Evolutionary conservation across 2,888 invertebrate species (phyloP).

Genomic region (Euproctis similis): DNA sequence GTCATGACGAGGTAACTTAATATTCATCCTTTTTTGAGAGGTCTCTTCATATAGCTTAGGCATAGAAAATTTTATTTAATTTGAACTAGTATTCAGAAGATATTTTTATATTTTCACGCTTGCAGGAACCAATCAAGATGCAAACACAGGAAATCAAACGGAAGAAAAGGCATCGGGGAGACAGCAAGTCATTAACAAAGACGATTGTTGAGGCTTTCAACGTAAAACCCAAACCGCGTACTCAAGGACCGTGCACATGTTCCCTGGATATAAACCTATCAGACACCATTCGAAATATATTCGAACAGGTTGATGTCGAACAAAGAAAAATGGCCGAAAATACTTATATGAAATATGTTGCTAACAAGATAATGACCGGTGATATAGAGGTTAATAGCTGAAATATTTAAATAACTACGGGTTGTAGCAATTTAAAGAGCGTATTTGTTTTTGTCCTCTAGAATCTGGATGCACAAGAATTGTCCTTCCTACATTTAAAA

Average conservation of each 20-base stretch:
- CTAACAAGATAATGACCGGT: slow-evolving; percentile 49
- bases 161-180: slow-evolving; percentile 29
- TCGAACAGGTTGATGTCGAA: slow-evolving; percentile 60
- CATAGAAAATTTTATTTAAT: too few relatives aligned
- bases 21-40: too few relatives aligned
- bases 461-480: slow-evolving; percentile 65
- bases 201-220: slow-evolving; percentile 57
- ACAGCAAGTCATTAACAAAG: slow-evolving; percentile 45
- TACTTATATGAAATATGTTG: slow-evolving; percentile 56
- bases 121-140: slow-evolving; percentile 48
- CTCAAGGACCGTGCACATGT: slow-evolving; percentile 58
- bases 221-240: slow-evolving; percentile 43
- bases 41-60: too few relatives aligned
- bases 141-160: slow-evolving; percentile 31
- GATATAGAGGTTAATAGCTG: slow-evolving; percentile 46
- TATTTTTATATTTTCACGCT: too few relatives aligned
- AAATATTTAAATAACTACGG: not conserved
- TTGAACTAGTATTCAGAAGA: too few relatives aligned
- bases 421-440: too few relatives aligned
- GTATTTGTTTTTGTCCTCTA: slow-evolving; percentile 20
- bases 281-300: slow-evolving; percentile 61
- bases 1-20: too few relatives aligned
- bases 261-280: slow-evolving; percentile 54
- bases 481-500: slow-evolving; percentile 72
- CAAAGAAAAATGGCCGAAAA: slow-evolving; percentile 56